phyloP scores from a whole-genome alignment of 2,113 vertebrate genomes.

The Hippocampus guttulatus region DNA sequence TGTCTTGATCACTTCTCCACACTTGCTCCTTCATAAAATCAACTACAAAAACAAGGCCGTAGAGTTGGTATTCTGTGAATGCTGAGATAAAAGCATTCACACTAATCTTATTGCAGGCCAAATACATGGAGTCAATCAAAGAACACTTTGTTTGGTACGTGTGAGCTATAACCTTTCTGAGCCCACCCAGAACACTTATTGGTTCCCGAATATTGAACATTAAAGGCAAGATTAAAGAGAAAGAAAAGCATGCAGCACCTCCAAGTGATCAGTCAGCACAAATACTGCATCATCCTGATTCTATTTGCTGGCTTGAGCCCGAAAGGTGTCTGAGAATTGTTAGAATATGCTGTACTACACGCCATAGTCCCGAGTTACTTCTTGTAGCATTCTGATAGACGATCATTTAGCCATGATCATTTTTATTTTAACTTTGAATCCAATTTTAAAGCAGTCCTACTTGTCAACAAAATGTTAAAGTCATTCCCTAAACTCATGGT shows the following conservation, averaged over 20 bases:
- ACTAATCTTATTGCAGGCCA: too few species aligned
- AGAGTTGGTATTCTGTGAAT: not conserved
- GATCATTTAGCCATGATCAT: not conserved
- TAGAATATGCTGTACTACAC: not conserved
- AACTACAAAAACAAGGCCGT: not conserved
- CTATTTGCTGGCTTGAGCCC: not conserved
- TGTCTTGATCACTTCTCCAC: slow-evolving; percentile 32
- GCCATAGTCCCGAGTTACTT: not conserved
- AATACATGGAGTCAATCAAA: not conserved
- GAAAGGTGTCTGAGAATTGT: not conserved
- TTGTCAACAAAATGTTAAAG: not conserved
- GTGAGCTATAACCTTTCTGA: not conserved
- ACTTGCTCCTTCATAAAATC: slow-evolving; percentile 12
- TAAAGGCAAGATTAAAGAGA: not conserved
- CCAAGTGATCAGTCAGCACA: not conserved
- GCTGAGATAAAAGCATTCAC: not conserved
- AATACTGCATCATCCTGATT: not conserved
- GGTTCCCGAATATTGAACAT: not conserved
- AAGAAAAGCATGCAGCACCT: not conserved
- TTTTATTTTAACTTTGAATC: not conserved
- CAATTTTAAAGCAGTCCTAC: not conserved
- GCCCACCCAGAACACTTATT: not conserved
- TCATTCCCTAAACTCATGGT: not conserved
- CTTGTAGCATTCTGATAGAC: not conserved
- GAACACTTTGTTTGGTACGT: not conserved